Conservation (phyloP, 2,797 vertebrate genomes). For the Xenops minutus region DNA sequence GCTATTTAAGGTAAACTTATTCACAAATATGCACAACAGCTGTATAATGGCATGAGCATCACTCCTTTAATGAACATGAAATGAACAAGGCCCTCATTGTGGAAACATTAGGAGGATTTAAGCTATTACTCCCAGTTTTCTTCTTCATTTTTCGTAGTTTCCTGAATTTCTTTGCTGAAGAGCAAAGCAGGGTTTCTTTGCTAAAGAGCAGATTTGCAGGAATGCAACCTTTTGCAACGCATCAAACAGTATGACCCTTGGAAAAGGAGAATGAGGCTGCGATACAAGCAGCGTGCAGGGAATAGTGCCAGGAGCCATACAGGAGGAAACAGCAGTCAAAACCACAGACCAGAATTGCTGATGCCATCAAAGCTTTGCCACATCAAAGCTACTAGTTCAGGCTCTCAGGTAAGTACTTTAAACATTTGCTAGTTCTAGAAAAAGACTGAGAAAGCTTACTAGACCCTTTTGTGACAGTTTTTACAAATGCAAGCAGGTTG, state of each 20-base stretch:
- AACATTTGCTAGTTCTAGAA: background rate
- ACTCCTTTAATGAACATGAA: background rate
- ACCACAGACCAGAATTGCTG: background rate
- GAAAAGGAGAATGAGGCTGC: background rate
- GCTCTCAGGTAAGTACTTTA: background rate
- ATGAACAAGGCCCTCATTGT: background rate
- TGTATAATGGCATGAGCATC: background rate
- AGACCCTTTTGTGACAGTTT: background rate
- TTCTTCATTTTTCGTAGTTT: background rate
- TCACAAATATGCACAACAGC: background rate
- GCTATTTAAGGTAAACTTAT: background rate
- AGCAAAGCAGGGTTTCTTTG: background rate
- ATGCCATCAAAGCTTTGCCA: background rate
- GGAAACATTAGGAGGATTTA: fast-evolving
- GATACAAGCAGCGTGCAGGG: background rate
- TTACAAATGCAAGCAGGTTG: background rate
- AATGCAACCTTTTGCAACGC: background rate
- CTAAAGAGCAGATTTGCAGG: background rate
- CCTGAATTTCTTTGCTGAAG: background rate
- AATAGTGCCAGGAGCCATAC: background rate
- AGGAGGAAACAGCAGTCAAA: background rate
- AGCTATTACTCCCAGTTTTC: background rate
- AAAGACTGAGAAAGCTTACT: background rate
- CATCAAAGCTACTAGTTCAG: background rate
- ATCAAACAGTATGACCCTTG: background rate